Evolutionary conservation across 1,140 invertebrate genomes (phyloP), one percentile per base, ranked within the genome.

Genomic region (Sinonovacula constricta): DNA sequence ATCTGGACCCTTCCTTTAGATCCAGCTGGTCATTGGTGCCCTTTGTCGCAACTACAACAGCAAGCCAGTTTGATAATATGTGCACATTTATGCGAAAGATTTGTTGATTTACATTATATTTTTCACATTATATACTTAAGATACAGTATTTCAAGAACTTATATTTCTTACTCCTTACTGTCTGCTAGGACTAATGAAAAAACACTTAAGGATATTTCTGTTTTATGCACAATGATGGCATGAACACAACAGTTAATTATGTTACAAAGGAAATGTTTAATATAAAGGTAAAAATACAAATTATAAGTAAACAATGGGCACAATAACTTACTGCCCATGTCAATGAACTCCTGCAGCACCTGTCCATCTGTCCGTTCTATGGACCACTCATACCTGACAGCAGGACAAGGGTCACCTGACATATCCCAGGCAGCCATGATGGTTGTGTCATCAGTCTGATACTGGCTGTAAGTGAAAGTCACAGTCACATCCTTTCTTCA

Each of bases 381-480:
- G 15, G 72, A 54, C 81, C 79, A 83, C 34, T 79, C 79, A 34
- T 81, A 83, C 28, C 74, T 81, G 1, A 30, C 30, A 1, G 75
- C 79, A 14, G 81, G 81, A 56, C 81, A 83, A n/a, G 81, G 81
- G 57, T 83, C 81, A 31, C 81, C 81, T 12, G 39, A 30, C 22
- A 79, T 59, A 60, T 83, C 81, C 81, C 81, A 83, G 30, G 34
- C 51, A 18, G 81, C 79, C n/a, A 49, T 33, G 22, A 83, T 36
- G 10, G 57, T 57, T 10, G 30, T 51, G 7, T 22, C 62, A 33
- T 71, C 70, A 31, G 67, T 54, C 34, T 83, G 81, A 57, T 66
- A 81, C 12, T 80, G 53, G 4, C 79, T 83, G 72, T 36, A 71
- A n/a, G n/a, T n/a, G n/a, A n/a, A n/a, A 75, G 4, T 53, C 28